phyloP scores from a whole-genome alignment of 2,113 vertebrate genomes.

The Empidonax alnorum region DNA sequence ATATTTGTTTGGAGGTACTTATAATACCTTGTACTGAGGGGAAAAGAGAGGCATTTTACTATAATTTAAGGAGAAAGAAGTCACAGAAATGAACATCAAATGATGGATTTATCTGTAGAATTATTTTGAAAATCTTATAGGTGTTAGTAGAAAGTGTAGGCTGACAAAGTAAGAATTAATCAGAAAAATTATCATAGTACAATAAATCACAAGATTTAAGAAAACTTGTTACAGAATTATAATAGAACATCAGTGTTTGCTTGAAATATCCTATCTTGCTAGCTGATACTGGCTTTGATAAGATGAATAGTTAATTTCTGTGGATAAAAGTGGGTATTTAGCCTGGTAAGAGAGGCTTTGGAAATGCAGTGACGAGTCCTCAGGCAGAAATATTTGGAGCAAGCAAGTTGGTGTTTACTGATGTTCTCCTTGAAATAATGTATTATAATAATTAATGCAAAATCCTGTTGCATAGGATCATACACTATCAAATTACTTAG shows the following conservation, averaged over 20 bases:
- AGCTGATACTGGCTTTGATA: not conserved
- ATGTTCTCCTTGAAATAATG: not conserved
- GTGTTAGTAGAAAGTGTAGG: not conserved
- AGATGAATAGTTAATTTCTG: constrained; percentile 21
- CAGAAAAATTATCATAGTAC: not conserved
- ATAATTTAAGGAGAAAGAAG: not conserved
- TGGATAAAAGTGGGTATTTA: not conserved
- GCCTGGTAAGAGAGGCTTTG: not conserved
- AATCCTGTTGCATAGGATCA: not conserved
- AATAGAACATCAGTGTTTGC: not conserved
- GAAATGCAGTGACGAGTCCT: not conserved
- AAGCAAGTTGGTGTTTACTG: not conserved
- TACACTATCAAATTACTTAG: not conserved
- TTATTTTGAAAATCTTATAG: not conserved
- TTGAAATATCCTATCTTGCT: not conserved
- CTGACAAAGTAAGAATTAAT: not conserved
- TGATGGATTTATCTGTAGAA: not conserved
- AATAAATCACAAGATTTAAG: not conserved
- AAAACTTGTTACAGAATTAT: not conserved
- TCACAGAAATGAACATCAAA: not conserved
- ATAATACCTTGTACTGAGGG: not conserved
- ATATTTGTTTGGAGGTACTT: not conserved
- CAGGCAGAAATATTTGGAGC: not conserved
- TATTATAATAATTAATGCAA: not conserved
- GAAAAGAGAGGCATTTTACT: not conserved